Evolutionary conservation across 2,797 vertebrate genomes (phyloP), one percentile per base, ranked within the genome.

Genomic region (Amphiprion clarkii): DNA sequence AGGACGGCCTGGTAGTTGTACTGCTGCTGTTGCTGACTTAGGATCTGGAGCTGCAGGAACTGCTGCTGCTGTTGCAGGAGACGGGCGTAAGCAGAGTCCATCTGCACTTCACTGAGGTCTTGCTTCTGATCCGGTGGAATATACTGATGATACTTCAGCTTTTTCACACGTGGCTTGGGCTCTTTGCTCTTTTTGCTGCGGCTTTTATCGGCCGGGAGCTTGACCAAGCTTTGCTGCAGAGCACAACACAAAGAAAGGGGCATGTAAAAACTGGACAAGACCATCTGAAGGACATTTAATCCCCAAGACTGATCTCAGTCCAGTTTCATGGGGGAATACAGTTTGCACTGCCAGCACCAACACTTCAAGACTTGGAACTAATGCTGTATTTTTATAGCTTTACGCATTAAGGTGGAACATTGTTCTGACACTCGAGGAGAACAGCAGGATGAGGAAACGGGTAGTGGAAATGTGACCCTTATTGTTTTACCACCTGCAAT

Each of bases 141-240:
- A 92, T 99, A 99, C 82, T 99, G 98, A 85, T 99, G 98, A 87
- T 99, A 99, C 89, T 99, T 99, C 25, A 99, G 62, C 92, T 98
- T 99, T 93, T 96, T 98, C 60, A 99, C 95, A 69, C 97, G 94
- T 1, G 98, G 97, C 81, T 98, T 98, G 52, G 96, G 93, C 69
- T 99, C 98, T 93, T 97, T 98, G 93, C 92, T 95, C 90, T 97
- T 98, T 89, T 98, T 99, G 92, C 95, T 95, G 73, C 97, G 97
- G 82, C 95, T 96, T 87, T 96, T 99, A 73, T 99, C 98, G 0
- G 87, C 90, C 3, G 95, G 84, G 42, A 94, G 94, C 93, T 96
- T 98, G 64, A 95, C 93, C 71, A 98, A 96, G 90, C 94, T 97
- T 95, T 99, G 98, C 98, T 99, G 84, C 40, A 23, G 74, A 84